A percentile compares a stretch with the other conserved stretches of the same genome.
Evolutionary conservation across 2,888 invertebrate genomes (phyloP).

Genomic region (Drosophila flavopinicola): DNA sequence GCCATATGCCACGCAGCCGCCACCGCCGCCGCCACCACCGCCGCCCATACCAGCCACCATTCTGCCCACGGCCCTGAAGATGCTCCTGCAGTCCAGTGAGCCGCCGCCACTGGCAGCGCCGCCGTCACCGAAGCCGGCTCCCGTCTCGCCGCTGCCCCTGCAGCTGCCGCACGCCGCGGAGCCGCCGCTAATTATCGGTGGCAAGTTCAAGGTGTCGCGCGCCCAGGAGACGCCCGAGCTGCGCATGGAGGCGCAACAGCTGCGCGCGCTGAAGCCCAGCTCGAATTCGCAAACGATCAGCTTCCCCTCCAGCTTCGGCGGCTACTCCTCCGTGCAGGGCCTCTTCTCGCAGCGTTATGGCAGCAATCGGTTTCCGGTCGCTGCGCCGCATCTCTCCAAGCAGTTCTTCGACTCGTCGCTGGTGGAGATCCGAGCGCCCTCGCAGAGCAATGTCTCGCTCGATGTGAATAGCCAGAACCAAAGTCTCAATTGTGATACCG

Average conservation of each 20-base stretch:
- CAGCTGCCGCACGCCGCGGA: constrained; percentile 46
- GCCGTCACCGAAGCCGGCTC: constrained; percentile 8
- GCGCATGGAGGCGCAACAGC: constrained; percentile 80
- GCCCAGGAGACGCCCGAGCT: constrained; percentile 81
- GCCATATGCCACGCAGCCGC: constrained; percentile 62
- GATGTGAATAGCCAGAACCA: constrained; percentile 60
- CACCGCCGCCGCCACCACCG: constrained; percentile 75
- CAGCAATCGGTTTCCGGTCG: constrained; percentile 69
- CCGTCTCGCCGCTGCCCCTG: constrained; percentile 6
- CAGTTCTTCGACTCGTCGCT: constrained; percentile 92
- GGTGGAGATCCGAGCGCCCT: constrained; percentile 89
- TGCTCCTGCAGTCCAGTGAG: constrained; percentile 72
- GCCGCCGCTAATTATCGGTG: constrained; percentile 81
- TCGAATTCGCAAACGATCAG: constrained; percentile 88
- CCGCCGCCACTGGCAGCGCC: background rate
- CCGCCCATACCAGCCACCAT: constrained; percentile 83
- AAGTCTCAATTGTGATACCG: constrained; percentile 80
- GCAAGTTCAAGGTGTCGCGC: constrained; percentile 86
- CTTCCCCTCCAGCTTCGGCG: constrained; percentile 87
- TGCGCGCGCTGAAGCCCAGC: constrained; percentile 75
- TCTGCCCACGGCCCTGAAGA: constrained; percentile 80
- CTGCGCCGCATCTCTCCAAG: constrained; percentile 89
- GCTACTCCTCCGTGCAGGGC: constrained; percentile 87
- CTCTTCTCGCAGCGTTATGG: constrained; percentile 85
- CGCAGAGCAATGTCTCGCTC: constrained; percentile 83